These are phyloP conservation scores for Drosophila kohkoa DNA, from an alignment of 1,140 invertebrate genomes.

Conservation along the genomic window DNA sequence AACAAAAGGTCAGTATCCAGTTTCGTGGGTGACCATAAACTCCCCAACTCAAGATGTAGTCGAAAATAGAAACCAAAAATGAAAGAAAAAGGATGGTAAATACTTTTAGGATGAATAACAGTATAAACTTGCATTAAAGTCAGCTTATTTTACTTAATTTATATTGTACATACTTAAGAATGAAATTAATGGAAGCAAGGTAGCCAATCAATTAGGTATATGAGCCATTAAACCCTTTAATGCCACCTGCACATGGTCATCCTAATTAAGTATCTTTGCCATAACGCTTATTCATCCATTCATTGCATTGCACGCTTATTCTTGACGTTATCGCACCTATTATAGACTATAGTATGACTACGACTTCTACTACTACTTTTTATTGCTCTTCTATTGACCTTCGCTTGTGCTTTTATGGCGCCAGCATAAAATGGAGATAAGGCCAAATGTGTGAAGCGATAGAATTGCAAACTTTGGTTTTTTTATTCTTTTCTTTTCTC, in stretches of 20 bases:
- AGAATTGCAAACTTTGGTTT: slow-evolving; percentile 18
- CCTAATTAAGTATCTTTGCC: not conserved
- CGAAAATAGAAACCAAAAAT: no score
- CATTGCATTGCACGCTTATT: slow-evolving; percentile 14
- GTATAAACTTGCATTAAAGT: no score
- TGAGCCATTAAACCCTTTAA: not conserved
- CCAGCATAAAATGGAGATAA: slow-evolving; percentile 28
- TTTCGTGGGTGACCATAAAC: slow-evolving; percentile 9
- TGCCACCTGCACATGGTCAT: not conserved
- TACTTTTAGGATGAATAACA: no score
- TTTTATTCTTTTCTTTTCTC: not conserved
- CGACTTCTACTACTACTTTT: slow-evolving; percentile 15
- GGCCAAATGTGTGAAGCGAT: slow-evolving; percentile 7
- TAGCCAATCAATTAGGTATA: not conserved
- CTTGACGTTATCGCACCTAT: slow-evolving; percentile 26
- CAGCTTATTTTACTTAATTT: no score
- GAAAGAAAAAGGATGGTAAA: not conserved
- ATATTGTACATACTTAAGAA: not conserved
- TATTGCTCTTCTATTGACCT: slow-evolving; percentile 35
- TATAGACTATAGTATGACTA: not conserved
- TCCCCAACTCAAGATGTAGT: no score
- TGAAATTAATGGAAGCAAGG: not conserved
- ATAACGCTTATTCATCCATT: slow-evolving; percentile 6
- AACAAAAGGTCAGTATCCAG: slow-evolving; percentile 61
- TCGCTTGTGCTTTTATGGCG: slow-evolving; percentile 30